Base-by-base conservation (phyloP, 2,888 invertebrate genomes). In the Plebejus argus region DNA sequence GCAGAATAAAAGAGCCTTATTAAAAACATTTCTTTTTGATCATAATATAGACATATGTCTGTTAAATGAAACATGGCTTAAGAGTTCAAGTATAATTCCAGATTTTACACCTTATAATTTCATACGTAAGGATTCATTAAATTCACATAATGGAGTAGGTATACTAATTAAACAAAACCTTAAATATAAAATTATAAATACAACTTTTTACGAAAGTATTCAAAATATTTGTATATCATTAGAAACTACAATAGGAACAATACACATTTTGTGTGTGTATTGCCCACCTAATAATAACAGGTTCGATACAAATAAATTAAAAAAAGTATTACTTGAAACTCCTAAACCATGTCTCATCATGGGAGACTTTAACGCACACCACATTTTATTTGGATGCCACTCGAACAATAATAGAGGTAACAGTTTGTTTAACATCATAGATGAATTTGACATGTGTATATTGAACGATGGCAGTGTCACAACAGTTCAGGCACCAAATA, bases 51-150 rank as follows among this genome's bases (percentile, higher is more conserved):
- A 56, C 53, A 53, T 53, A 12, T 53, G 53, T 53, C 8, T 53
- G 18, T 15, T 53, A 15, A 53, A 53, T 53, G 53, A 53, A 18
- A 28, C 33, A 70, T 18, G 6, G 70, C 35, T 35, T 8, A 70
- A 33, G 33, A 70, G 28, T 70, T 70, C 35, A 70, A 23, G 35
- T 70, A 70, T 35, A 33, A 28, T 70, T 33, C 33, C 35, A 18
- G 18, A 70, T 35, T 70, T 66, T 66, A 66, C 18, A 70, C 35
- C 70, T 33, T 70, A 35, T 35, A 70, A 70, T 70, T 70, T 70
- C 10, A 35, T 70, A 70, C 18, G 70, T 70, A 70, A 70, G 18
- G 70, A 70, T 35, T 70, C 53, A 53, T 3, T 53, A 8, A 53
- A 53, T 53, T 53, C 53, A 15, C 53, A 53, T 53, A 53, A 53